A percentile compares a stretch with the other conserved stretches of the same genome.
Conservation (phyloP, 2,113 vertebrate species). For the Riparia riparia region DNA sequence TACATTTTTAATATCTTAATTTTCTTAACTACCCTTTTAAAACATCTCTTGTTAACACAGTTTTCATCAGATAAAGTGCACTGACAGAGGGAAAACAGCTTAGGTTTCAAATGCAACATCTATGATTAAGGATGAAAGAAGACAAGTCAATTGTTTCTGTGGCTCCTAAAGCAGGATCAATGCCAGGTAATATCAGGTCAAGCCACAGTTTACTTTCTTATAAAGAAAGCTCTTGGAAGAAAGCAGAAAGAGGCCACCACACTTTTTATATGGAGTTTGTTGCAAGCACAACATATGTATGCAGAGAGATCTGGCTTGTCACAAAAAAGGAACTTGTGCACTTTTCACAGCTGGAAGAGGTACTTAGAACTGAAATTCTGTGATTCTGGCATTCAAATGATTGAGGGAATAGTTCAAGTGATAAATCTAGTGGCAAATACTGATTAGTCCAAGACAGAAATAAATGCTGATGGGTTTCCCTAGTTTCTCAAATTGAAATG, state of each 20-base stretch:
- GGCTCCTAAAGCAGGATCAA: background rate
- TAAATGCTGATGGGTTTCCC: background rate
- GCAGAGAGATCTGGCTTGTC: background rate
- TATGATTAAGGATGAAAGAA: conserved; percentile 13
- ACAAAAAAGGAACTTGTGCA: background rate
- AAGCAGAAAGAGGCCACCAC: background rate
- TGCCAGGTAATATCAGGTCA: background rate
- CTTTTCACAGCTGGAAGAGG: background rate
- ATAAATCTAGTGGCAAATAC: background rate
- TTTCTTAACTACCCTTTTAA: background rate
- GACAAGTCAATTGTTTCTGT: background rate
- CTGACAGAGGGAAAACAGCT: background rate
- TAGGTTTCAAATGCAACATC: background rate
- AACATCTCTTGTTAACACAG: background rate
- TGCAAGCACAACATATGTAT: background rate
- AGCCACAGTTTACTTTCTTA: background rate
- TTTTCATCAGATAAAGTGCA: conserved; percentile 11
- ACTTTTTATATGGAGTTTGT: background rate
- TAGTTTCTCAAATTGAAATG: background rate
- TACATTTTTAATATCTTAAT: background rate
- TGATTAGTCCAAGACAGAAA: background rate
- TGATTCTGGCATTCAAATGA: background rate
- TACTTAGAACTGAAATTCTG: background rate
- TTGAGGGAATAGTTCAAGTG: background rate
- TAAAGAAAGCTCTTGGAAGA: background rate